Evolutionary conservation across 1,140 invertebrate genomes (phyloP).

Genomic region (Bradynema listronoti): DNA sequence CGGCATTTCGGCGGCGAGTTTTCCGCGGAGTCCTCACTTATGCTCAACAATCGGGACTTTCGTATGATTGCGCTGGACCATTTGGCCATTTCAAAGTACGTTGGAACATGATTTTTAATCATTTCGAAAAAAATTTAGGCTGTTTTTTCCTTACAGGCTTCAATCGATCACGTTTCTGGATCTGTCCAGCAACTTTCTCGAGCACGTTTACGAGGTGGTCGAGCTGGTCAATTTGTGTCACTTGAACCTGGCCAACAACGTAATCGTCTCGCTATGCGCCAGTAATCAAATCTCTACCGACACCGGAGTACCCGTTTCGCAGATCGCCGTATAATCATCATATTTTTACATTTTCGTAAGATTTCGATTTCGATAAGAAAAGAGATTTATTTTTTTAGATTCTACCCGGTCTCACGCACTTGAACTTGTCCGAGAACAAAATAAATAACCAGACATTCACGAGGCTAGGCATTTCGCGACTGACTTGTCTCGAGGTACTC

Average conservation of each 20-base stretch:
- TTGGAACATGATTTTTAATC: neutral
- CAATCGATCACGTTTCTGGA: slow-evolving; percentile 29
- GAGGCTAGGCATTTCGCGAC: slow-evolving; percentile 17
- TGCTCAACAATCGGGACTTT: slow-evolving; percentile 20
- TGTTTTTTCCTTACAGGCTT: no score
- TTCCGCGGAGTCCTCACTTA: neutral
- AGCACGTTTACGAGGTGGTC: slow-evolving; percentile 28
- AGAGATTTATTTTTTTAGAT: slow-evolving; percentile 20
- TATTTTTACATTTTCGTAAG: neutral
- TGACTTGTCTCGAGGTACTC: slow-evolving; percentile 17
- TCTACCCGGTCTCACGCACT: slow-evolving; percentile 19
- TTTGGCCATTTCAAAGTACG: slow-evolving; percentile 30
- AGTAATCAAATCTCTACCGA: neutral
- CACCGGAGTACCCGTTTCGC: neutral
- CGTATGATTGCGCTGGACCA: slow-evolving; percentile 37
- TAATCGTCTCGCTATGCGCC: slow-evolving; percentile 17
- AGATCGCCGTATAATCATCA: neutral
- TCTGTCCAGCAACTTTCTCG: slow-evolving; percentile 27
- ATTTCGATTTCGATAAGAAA: slow-evolving; percentile 12
- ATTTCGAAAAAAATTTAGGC: slow-evolving; percentile 1
- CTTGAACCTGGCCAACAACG: slow-evolving; percentile 23
- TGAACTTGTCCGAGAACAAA: slow-evolving; percentile 31
- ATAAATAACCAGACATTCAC: slow-evolving; percentile 18
- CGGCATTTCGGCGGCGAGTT: slow-evolving; percentile 16
- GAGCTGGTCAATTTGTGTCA: neutral